phyloP scores from a whole-genome alignment of 2,113 vertebrate genomes.

The Tympanuchus pallidicinctus region DNA sequence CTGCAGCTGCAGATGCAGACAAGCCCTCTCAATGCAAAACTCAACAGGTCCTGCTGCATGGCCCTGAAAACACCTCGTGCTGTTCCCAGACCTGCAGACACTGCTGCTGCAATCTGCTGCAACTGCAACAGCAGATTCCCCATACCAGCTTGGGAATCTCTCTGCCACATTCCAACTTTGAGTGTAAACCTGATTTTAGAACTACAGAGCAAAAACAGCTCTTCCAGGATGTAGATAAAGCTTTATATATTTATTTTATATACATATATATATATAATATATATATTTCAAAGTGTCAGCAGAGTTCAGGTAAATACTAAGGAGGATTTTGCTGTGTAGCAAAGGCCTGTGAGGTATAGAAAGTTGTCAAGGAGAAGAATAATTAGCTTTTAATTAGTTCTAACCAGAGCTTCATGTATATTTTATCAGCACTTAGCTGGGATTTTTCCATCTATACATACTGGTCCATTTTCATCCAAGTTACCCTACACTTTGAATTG shows the following conservation, averaged over 20 bases:
- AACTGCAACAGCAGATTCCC: not conserved
- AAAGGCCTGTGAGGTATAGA: not conserved
- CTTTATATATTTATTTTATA: not conserved
- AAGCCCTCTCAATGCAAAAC: not conserved
- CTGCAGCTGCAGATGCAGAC: not conserved
- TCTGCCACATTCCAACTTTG: not conserved
- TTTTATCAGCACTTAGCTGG: not conserved
- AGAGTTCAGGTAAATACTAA: not conserved
- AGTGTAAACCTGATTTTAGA: not conserved
- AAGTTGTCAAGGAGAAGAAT: not conserved
- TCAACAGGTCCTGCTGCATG: not conserved
- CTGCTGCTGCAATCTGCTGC: not conserved
- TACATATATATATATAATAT: too few relatives aligned
- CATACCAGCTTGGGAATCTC: not conserved
- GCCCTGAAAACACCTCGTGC: not conserved
- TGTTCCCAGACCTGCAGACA: not conserved
- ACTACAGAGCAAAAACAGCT: not conserved
- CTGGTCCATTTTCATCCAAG: constrained; percentile 2
- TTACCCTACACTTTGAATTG: not conserved
- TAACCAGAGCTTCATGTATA: not conserved
- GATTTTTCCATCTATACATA: not conserved
- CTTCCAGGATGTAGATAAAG: not conserved
- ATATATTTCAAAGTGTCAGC: not conserved
- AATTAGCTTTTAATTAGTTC: constrained; percentile 1
- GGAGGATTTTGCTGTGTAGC: not conserved